Evolutionary conservation across 2,888 invertebrate species (phyloP).

Genomic region (Argyra leucocephala): DNA sequence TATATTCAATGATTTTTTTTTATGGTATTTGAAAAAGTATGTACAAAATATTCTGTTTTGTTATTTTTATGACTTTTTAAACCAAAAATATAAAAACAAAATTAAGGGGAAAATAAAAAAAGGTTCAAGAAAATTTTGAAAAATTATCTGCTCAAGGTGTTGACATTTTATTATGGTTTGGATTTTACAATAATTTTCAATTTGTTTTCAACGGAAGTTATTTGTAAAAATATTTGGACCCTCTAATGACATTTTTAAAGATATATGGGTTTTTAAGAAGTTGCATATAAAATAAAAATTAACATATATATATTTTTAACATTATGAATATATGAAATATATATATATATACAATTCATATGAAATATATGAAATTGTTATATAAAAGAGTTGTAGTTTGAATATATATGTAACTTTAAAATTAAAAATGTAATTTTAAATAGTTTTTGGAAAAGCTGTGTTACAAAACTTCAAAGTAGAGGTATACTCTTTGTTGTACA

Average conservation of each 20-base stretch:
- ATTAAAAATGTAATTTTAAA: too few species aligned
- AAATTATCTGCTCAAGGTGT: conserved; percentile 17
- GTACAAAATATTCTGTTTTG: background rate
- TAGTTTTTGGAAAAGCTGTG: too few species aligned
- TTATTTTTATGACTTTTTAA: background rate
- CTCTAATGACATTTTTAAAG: conserved; percentile 4
- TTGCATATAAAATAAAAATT: too few species aligned
- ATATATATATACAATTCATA: too few species aligned
- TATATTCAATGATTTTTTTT: too few species aligned
- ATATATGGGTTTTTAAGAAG: background rate
- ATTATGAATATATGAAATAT: too few species aligned
- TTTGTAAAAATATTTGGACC: background rate
- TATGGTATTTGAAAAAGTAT: background rate
- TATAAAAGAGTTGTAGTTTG: too few species aligned
- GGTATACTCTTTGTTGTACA: too few species aligned
- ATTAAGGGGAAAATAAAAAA: background rate
- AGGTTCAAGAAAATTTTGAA: conserved; percentile 14
- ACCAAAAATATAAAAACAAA: background rate
- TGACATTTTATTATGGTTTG: conserved; percentile 15
- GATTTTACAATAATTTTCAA: conserved; percentile 10
- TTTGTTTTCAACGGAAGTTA: background rate
- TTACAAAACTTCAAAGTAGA: too few species aligned
- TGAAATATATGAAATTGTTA: too few species aligned
- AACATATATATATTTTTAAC: too few species aligned
- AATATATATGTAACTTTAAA: too few species aligned